Conservation (phyloP, 2,888 invertebrate genomes). For the Aleiodes leptofemur region DNA sequence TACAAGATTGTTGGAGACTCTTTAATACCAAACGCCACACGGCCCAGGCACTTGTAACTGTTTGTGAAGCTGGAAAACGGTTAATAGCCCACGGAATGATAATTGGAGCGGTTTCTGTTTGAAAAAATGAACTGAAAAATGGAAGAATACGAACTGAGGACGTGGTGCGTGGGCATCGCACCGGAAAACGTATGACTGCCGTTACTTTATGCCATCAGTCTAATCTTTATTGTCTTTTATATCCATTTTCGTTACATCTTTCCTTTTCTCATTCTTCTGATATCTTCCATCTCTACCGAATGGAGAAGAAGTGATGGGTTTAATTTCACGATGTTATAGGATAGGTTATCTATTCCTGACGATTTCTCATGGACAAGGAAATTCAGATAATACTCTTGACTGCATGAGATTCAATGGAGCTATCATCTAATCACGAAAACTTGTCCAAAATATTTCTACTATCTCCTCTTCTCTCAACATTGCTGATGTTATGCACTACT, state of each 20-base stretch:
- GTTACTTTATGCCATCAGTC: constrained; percentile 11
- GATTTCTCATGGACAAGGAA: too few relatives aligned
- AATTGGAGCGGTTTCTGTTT: constrained; percentile 58
- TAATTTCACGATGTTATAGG: too few relatives aligned
- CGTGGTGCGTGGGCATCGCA: constrained; percentile 46
- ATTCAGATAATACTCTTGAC: too few relatives aligned
- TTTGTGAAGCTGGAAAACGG: constrained; percentile 32
- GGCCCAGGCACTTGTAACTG: constrained; percentile 22
- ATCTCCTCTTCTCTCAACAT: too few relatives aligned
- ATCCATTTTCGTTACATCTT: neutral
- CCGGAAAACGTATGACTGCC: constrained; percentile 24
- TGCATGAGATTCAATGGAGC: too few relatives aligned
- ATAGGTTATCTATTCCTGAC: too few relatives aligned
- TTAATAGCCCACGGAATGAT: constrained; percentile 55
- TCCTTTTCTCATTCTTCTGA: too few relatives aligned
- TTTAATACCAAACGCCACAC: constrained; percentile 43
- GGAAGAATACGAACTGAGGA: constrained; percentile 41
- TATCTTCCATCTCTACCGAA: too few relatives aligned
- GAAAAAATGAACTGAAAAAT: constrained; percentile 33
- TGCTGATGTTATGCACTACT: too few relatives aligned
- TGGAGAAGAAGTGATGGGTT: too few relatives aligned
- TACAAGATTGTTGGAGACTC: constrained; percentile 57
- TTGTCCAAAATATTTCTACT: too few relatives aligned
- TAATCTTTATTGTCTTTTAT: constrained; percentile 15
- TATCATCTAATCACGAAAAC: too few relatives aligned